Evolutionary conservation across 2,888 invertebrate genomes (phyloP).

Genomic region (Phrixothrix hirtus): DNA sequence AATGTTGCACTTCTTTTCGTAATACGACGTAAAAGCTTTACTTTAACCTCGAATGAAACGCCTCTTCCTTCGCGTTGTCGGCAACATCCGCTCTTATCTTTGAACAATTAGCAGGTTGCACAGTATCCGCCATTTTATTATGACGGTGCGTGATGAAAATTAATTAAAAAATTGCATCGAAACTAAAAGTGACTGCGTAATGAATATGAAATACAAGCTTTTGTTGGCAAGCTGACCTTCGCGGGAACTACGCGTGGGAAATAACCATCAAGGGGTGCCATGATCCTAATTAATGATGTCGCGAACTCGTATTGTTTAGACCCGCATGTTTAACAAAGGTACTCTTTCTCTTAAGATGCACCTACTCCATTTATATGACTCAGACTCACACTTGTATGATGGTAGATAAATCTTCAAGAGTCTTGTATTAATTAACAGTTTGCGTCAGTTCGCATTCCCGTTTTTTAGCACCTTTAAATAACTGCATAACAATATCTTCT

Average conservation of each 20-base stretch:
- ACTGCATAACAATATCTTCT: no score
- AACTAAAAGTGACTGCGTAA: slow-evolving; percentile 52
- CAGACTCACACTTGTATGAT: background rate
- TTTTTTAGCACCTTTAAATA: no score
- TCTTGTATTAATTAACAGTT: slow-evolving; percentile 1
- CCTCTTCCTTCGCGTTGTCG: slow-evolving; percentile 7
- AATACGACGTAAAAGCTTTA: slow-evolving; percentile 7
- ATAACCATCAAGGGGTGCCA: slow-evolving; percentile 42
- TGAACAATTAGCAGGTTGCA: slow-evolving; percentile 38
- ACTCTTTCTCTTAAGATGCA: slow-evolving; percentile 6
- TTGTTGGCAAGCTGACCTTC: slow-evolving; percentile 44
- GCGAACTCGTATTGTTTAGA: slow-evolving; percentile 44
- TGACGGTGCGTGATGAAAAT: slow-evolving; percentile 48
- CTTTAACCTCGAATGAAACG: slow-evolving; percentile 10
- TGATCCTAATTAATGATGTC: slow-evolving; percentile 49
- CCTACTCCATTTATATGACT: background rate
- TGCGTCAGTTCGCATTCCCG: no score
- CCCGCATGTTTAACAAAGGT: slow-evolving; percentile 45
- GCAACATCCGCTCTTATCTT: slow-evolving; percentile 6
- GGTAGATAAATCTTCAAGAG: slow-evolving; percentile 8
- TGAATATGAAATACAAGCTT: slow-evolving; percentile 44
- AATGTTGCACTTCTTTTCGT: slow-evolving; percentile 14
- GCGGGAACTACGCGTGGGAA: slow-evolving; percentile 45
- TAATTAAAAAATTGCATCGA: slow-evolving; percentile 50
- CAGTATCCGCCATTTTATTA: slow-evolving; percentile 48